A percentile compares a stretch with the other conserved stretches of the same genome.
phyloP scores from a whole-genome alignment of 2,888 invertebrate genomes.

The Lithophane semibrunnea region DNA sequence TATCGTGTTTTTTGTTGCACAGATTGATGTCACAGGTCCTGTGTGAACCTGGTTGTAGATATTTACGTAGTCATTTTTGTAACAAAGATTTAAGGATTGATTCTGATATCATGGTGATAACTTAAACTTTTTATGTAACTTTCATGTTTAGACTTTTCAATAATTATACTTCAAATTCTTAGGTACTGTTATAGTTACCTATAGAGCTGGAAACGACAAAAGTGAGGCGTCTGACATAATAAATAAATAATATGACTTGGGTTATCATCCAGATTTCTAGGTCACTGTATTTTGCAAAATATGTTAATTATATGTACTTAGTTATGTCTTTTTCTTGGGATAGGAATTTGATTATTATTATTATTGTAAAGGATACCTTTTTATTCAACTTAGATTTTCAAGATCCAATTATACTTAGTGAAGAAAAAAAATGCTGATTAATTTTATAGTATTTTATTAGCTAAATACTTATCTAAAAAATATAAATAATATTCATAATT shows the following conservation, averaged over 20 bases:
- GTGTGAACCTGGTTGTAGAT: background rate
- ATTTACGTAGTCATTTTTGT: background rate
- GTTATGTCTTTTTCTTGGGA: background rate
- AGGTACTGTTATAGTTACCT: no score
- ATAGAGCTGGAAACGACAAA: background rate
- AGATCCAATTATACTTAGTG: background rate
- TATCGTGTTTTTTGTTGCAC: background rate
- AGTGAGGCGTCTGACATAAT: background rate
- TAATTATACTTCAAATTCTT: background rate
- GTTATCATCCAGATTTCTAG: background rate
- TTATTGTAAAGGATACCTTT: no score
- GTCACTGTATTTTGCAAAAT: background rate
- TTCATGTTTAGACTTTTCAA: background rate
- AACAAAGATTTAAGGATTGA: no score
- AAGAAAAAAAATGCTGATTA: slow-evolving; percentile 49
- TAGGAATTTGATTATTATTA: background rate
- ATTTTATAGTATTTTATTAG: slow-evolving; percentile 71
- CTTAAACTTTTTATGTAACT: background rate
- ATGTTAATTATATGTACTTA: background rate
- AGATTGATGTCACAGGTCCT: background rate
- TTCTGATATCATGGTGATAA: background rate
- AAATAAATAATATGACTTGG: no score
- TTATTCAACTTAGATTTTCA: background rate
- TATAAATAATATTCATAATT: slow-evolving; percentile 83
- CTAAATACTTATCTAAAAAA: slow-evolving; percentile 74